Percentiles rank a stretch among this genome's conserved stretches.
These are phyloP conservation scores for Galaxias olidus DNA, from an alignment of 2,797 vertebrate genomes.

Conservation along the genomic window DNA sequence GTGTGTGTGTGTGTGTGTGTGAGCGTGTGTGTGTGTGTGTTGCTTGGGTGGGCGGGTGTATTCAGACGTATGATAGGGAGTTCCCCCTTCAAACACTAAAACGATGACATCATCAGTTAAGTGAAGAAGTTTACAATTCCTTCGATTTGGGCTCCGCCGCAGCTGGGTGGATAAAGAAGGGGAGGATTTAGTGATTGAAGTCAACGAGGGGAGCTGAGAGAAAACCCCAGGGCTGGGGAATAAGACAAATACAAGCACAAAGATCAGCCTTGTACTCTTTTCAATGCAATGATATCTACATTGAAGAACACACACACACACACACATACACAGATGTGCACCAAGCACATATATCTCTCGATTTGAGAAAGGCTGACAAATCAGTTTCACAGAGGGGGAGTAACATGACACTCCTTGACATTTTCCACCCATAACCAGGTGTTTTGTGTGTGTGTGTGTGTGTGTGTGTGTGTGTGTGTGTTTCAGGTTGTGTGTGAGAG, in stretches of 20 bases:
- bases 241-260: background rate
- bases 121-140: slow-evolving; percentile 58
- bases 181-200: background rate
- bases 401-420: slow-evolving; percentile 53
- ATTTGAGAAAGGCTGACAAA: slow-evolving; percentile 62
- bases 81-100: slow-evolving; percentile 69
- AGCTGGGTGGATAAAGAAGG: slow-evolving; percentile 38
- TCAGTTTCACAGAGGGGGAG: slow-evolving; percentile 58
- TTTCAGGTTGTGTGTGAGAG: background rate
- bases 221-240: too few relatives aligned
- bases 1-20: slow-evolving; percentile 24
- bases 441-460: slow-evolving; percentile 23
- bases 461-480: slow-evolving; percentile 16
- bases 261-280: too few relatives aligned
- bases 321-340: slow-evolving; percentile 35
- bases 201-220: too few relatives aligned
- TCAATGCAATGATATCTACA: background rate
- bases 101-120: slow-evolving; percentile 70
- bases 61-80: slow-evolving; percentile 65
- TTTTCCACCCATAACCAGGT: slow-evolving; percentile 58
- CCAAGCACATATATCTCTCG: slow-evolving; percentile 45
- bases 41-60: slow-evolving; percentile 48
- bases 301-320: slow-evolving; percentile 23
- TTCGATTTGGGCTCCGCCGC: slow-evolving; percentile 47
- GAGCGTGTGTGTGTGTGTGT: slow-evolving; percentile 30